Evolutionary conservation across 1,140 invertebrate species (phyloP).

Genomic region (roundworm (Caenorhabditis elegans)): WBcel235 BX284605.5:12767001-12767500

Average conservation of each 20-base stretch:
- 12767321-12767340: slow-evolving; percentile 91
- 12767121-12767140: slow-evolving; percentile 71
- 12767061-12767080: slow-evolving; percentile 95
- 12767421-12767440: background rate
- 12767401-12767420: background rate
- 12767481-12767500: background rate
- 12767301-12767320: slow-evolving; percentile 70
- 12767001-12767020: slow-evolving; percentile 72
- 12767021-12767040: slow-evolving; percentile 99
- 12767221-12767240: slow-evolving; percentile 93
- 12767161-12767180: slow-evolving; percentile 46
- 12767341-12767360: slow-evolving; percentile 90
- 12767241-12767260: slow-evolving; percentile 92
- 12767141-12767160: slow-evolving; percentile 48
- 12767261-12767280: slow-evolving; percentile 69
- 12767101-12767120: slow-evolving; percentile 82
- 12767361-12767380: slow-evolving; percentile 92
- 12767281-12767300: background rate
- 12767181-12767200: slow-evolving; percentile 86
- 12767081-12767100: slow-evolving; percentile 91
- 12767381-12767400: slow-evolving; percentile 75
- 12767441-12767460: background rate
- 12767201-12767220: slow-evolving; percentile 95
- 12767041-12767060: slow-evolving; percentile 92
- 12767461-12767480: background rate